Percentiles rank a stretch among this genome's conserved stretches.
Evolutionary conservation across 2,797 vertebrate species (phyloP).

Genomic region (Gambelia wislizenii): DNA sequence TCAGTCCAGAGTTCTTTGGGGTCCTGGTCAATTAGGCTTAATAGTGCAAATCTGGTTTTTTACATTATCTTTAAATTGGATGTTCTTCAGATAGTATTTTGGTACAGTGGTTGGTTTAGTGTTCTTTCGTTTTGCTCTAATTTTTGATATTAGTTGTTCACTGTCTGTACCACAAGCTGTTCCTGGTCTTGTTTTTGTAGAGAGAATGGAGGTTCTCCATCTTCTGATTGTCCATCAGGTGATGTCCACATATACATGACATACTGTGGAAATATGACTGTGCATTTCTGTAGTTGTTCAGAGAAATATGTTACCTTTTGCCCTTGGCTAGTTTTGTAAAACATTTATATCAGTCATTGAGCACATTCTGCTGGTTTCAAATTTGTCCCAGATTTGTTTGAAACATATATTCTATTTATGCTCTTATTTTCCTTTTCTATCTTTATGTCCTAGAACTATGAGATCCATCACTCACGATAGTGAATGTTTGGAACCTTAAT

Average conservation of each 20-base stretch:
- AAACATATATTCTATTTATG: neutral
- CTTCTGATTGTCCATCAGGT: no score
- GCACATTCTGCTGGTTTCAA: neutral
- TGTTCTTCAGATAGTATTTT: no score
- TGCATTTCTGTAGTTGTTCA: neutral
- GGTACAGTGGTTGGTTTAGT: no score
- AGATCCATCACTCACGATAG: slow-evolving; percentile 21
- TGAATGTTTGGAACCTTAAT: slow-evolving; percentile 25
- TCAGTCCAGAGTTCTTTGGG: no score
- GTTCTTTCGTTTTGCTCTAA: no score
- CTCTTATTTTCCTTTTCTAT: neutral
- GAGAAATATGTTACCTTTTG: neutral
- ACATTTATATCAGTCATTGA: neutral
- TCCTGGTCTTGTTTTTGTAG: no score
- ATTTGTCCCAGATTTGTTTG: neutral
- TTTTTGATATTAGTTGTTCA: no score
- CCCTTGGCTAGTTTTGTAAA: neutral
- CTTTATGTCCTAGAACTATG: neutral
- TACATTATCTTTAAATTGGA: no score
- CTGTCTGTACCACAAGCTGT: no score
- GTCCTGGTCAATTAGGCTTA: no score
- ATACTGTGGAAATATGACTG: neutral
- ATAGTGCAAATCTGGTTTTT: no score
- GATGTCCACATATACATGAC: neutral
- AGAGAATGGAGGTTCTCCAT: no score